These are phyloP conservation scores for Arvicola amphibius DNA, from an alignment of 2,797 vertebrate genomes.

Conservation along the genomic window DNA sequence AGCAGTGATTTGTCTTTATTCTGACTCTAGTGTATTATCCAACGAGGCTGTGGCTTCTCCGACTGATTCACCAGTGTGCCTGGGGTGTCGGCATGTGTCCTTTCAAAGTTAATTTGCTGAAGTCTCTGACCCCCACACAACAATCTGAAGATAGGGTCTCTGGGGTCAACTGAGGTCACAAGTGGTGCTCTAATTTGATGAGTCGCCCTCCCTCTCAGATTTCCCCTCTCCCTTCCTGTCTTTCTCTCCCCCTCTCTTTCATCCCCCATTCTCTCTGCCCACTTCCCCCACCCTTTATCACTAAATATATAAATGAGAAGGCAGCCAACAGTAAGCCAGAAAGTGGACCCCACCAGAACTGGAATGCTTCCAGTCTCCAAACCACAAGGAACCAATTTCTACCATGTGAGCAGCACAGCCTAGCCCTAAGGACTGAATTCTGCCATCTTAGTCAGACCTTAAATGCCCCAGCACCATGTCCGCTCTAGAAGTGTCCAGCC, in stretches of 20 bases:
- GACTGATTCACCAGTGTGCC: neutral
- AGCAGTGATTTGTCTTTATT: neutral
- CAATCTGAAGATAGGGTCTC: neutral
- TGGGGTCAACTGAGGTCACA: neutral
- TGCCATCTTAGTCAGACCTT: too few species aligned
- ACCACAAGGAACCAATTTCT: rapidly evolving
- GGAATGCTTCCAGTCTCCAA: neutral
- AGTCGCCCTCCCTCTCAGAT: neutral
- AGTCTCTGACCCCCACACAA: neutral
- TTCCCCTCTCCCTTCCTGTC: neutral
- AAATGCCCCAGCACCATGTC: rapidly evolving
- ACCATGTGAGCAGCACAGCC: rapidly evolving
- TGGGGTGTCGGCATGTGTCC: neutral
- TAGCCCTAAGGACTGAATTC: neutral
- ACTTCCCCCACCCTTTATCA: neutral
- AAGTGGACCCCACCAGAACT: neutral
- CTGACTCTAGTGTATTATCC: neutral
- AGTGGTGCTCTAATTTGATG: neutral
- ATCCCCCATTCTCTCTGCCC: neutral
- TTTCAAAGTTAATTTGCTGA: neutral
- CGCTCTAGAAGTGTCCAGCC: neutral
- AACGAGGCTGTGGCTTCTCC: rapidly evolving
- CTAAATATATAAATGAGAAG: neutral
- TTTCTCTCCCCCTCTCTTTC: neutral
- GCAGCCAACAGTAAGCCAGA: neutral